These are phyloP conservation scores for Heterotilapia buettikoferi DNA, from an alignment of 2,113 vertebrate species.

Conservation along the genomic window DNA sequence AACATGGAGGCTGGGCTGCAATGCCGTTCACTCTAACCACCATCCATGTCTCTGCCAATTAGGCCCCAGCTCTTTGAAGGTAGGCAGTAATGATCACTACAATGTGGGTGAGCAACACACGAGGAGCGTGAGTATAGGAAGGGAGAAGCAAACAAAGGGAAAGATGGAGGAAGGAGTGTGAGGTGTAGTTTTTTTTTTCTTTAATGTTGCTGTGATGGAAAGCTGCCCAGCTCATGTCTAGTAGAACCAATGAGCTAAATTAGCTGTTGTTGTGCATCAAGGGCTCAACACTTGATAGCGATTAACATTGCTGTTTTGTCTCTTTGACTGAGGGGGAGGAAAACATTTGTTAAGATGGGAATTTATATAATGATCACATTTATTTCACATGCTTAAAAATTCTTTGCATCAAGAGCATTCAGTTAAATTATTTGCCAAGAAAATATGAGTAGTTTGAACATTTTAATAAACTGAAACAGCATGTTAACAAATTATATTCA, in stretches of 20 bases:
- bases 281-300: slow-evolving; percentile 2
- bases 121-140: not conserved
- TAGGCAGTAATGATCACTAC: slow-evolving; percentile 42
- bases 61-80: slow-evolving; percentile 39
- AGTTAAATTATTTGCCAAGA: not conserved
- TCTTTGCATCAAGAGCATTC: not conserved
- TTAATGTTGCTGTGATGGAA: slow-evolving; percentile 15
- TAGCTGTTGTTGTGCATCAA: slow-evolving; percentile 12
- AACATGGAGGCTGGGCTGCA: slow-evolving; percentile 39
- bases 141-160: not conserved
- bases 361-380: not conserved
- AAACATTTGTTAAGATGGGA: not conserved
- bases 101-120: not conserved
- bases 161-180: not conserved
- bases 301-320: slow-evolving; percentile 28
- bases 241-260: slow-evolving; percentile 17
- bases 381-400: not conserved
- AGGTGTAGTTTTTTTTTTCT: not conserved
- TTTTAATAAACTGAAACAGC: not conserved
- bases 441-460: not conserved
- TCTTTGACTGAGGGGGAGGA: slow-evolving; percentile 29
- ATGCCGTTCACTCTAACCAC: slow-evolving; percentile 26
- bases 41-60: slow-evolving; percentile 62
- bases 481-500: not conserved
- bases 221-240: slow-evolving; percentile 26